Evolutionary conservation across 2,797 vertebrate species (phyloP).

Genomic region (Onychomys arenicola): DNA sequence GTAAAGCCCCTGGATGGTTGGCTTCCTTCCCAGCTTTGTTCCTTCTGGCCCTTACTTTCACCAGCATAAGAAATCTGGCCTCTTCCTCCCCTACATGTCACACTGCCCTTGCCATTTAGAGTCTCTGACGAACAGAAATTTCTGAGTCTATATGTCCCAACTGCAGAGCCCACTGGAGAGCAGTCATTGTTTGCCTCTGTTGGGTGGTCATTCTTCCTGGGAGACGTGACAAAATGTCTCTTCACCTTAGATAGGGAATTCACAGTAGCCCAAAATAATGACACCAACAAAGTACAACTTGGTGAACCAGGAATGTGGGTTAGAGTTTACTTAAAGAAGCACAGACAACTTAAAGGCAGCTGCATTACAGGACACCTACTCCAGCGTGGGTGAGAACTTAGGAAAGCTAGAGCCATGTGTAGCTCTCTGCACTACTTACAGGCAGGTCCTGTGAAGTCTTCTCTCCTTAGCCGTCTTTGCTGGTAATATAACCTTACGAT

Average conservation of each 20-base stretch:
- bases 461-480: background rate
- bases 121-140: background rate
- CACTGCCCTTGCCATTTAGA: background rate
- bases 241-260: background rate
- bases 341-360: background rate
- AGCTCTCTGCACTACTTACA: background rate
- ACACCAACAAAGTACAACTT: background rate
- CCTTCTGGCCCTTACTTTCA: rapidly evolving
- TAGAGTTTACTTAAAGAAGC: background rate
- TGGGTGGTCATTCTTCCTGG: background rate
- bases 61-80: background rate
- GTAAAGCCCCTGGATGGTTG: background rate
- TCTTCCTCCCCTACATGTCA: rapidly evolving
- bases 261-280: background rate
- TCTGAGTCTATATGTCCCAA: rapidly evolving
- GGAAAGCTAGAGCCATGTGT: background rate
- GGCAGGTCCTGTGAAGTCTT: background rate
- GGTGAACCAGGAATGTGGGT: background rate
- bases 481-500: background rate
- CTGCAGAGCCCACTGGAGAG: rapidly evolving
- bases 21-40: rapidly evolving
- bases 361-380: background rate
- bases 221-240: background rate
- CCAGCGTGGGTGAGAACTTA: background rate
- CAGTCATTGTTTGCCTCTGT: rapidly evolving